phyloP scores from a whole-genome alignment of 1,140 invertebrate genomes.

The Oreohelix idahoensis region DNA sequence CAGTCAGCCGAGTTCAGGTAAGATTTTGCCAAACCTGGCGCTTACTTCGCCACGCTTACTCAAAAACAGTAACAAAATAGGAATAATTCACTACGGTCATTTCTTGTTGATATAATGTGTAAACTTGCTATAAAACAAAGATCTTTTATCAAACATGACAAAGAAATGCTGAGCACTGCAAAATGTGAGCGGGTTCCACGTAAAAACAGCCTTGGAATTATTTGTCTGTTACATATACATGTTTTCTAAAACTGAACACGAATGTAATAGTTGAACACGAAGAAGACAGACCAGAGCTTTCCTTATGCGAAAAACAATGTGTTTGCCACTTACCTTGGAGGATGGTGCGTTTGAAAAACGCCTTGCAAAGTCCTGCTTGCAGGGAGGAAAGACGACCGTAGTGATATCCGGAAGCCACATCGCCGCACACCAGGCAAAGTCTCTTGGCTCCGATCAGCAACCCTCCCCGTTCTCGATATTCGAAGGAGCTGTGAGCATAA shows the following conservation, averaged over 20 bases:
- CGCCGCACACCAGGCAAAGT: conserved; percentile 93
- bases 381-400: conserved; percentile 98
- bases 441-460: conserved; percentile 61
- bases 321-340: conserved; percentile 93
- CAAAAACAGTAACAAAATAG: too few species aligned
- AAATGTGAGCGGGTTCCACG: background rate
- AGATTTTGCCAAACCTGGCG: too few species aligned
- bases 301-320: too few species aligned
- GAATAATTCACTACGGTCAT: too few species aligned
- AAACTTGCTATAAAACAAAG: too few species aligned
- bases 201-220: background rate
- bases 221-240: background rate
- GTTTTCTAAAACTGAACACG: too few species aligned
- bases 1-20: too few species aligned
- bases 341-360: conserved; percentile 98
- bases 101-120: too few species aligned
- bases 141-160: background rate
- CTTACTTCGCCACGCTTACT: too few species aligned
- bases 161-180: background rate
- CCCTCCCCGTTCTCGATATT: conserved; percentile 58
- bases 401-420: conserved; percentile 97
- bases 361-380: conserved; percentile 99
- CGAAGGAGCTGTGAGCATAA: conserved; percentile 52
- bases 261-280: too few species aligned
- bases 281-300: too few species aligned